Percentiles rank a stretch among this genome's conserved stretches.
Conservation (phyloP, 2,888 invertebrate genomes). For the Nemoura dubitans region DNA sequence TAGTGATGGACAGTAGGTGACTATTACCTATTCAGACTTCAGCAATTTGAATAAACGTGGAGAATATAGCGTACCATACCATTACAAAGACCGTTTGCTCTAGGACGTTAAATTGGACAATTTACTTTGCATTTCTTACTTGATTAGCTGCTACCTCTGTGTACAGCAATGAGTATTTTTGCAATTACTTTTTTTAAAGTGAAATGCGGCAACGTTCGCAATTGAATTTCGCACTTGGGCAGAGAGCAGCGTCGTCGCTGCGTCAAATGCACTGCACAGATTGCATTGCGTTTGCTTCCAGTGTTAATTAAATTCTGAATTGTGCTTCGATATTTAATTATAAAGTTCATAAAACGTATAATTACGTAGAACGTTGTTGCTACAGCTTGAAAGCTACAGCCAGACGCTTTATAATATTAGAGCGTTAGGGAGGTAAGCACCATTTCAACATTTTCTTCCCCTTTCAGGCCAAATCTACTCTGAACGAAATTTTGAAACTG, state of each 20-base stretch:
- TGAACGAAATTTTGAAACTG: no score
- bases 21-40: not conserved
- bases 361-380: not conserved
- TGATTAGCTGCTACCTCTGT: not conserved
- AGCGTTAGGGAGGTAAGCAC: no score
- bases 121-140: not conserved
- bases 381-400: not conserved
- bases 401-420: no score
- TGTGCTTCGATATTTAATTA: constrained; percentile 9
- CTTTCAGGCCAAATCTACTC: no score
- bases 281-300: not conserved
- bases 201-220: not conserved
- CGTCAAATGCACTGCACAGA: not conserved
- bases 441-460: no score
- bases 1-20: not conserved
- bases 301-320: not conserved
- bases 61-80: no score
- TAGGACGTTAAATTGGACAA: not conserved
- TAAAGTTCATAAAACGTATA: not conserved
- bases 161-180: not conserved
- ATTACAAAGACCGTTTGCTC: not conserved
- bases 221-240: not conserved
- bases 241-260: not conserved
- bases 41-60: not conserved
- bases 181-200: no score